These are phyloP conservation scores for Premnoplex brunnescens DNA, from an alignment of 2,797 vertebrate species.

Conservation along the genomic window DNA sequence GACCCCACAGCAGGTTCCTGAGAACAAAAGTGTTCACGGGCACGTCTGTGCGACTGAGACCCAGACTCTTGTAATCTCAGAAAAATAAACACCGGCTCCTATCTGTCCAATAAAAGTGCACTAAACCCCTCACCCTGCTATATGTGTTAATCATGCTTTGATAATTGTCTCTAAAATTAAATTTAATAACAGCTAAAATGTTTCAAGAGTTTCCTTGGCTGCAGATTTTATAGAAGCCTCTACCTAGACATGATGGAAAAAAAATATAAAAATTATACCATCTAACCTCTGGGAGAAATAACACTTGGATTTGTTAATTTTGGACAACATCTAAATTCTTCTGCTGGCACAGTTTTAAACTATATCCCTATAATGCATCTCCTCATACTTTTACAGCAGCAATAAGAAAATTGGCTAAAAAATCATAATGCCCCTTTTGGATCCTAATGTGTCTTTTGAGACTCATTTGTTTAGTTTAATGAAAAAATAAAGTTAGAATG, in stretches of 20 bases:
- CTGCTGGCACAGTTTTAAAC: slow-evolving; percentile 4
- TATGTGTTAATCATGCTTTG: background rate
- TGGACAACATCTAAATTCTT: slow-evolving; percentile 21
- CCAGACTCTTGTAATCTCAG: background rate
- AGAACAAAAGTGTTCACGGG: background rate
- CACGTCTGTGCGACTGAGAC: background rate
- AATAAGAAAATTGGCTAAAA: slow-evolving; percentile 34
- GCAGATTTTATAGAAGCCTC: background rate
- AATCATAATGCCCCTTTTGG: background rate
- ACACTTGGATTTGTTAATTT: slow-evolving; percentile 39
- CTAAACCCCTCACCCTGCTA: slow-evolving; percentile 12
- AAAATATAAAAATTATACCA: background rate
- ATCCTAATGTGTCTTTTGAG: background rate
- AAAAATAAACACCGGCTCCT: slow-evolving; percentile 12
- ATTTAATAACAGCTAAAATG: background rate
- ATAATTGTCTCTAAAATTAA: background rate
- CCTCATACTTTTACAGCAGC: background rate
- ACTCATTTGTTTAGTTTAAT: background rate
- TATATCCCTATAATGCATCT: background rate
- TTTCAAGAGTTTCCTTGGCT: slow-evolving; percentile 17
- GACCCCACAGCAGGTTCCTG: background rate
- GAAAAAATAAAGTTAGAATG: slow-evolving; percentile 1
- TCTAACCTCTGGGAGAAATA: slow-evolving; percentile 36
- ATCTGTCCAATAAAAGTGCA: background rate
- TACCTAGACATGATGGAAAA: background rate